Conservation (phyloP, 2,888 invertebrate species). For the Gymnocheta viridis region DNA sequence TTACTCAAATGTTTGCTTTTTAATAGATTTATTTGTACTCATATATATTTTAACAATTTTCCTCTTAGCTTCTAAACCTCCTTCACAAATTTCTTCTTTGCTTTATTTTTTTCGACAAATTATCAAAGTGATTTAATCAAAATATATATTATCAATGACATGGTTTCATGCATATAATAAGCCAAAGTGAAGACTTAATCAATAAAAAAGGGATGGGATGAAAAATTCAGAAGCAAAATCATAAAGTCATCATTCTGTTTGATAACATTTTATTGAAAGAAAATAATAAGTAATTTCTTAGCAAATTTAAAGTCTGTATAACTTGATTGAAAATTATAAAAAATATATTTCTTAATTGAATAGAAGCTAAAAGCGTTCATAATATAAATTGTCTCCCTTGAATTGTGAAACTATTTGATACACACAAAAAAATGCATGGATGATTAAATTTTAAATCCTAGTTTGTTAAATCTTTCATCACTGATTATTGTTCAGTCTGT, state of each 20-base stretch:
- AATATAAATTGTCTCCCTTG: too few species aligned
- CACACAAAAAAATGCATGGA: too few species aligned
- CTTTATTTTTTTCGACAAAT: slow-evolving; percentile 20
- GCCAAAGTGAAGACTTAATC: slow-evolving; percentile 27
- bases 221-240: background rate
- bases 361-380: too few species aligned
- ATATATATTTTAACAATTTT: background rate
- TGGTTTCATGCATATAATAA: slow-evolving; percentile 60
- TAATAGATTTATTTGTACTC: background rate
- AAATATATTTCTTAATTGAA: too few species aligned
- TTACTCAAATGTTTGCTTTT: background rate
- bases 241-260: background rate
- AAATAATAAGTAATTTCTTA: background rate
- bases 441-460: too few species aligned
- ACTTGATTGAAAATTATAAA: too few species aligned
- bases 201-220: background rate
- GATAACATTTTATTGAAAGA: slow-evolving; percentile 2
- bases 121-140: slow-evolving; percentile 60
- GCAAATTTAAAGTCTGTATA: background rate
- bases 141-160: slow-evolving; percentile 56
- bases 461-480: too few species aligned
- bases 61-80: background rate
- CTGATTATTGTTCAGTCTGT: too few species aligned
- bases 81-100: background rate
- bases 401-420: too few species aligned